Conservation (phyloP, 2,888 invertebrate species). For the Mechanitis messenoides region DNA sequence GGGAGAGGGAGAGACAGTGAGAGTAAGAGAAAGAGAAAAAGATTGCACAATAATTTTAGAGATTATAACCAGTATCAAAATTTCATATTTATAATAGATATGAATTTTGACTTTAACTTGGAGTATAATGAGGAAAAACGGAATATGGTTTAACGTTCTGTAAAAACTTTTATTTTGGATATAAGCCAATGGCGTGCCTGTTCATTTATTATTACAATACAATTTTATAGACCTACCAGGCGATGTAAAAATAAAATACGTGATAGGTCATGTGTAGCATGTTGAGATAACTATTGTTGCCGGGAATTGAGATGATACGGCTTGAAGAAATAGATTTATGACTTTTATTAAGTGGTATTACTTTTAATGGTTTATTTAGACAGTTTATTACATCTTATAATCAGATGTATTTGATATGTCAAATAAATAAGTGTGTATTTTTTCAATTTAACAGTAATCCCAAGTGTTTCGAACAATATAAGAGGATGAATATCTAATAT, state of each 20-base stretch:
- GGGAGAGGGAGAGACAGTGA: no score
- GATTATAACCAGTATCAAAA: no score
- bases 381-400: neutral
- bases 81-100: no score
- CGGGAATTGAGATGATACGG: conserved; percentile 7
- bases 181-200: conserved; percentile 44
- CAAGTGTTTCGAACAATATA: no score
- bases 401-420: no score
- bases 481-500: no score
- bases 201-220: conserved; percentile 59
- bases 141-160: conserved; percentile 33
- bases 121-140: conserved; percentile 30
- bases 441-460: no score
- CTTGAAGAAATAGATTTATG: conserved; percentile 6
- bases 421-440: no score
- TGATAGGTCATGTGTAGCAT: conserved; percentile 36
- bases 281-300: conserved; percentile 31
- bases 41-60: no score
- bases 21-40: no score
- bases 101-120: conserved; percentile 16
- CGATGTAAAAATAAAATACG: conserved; percentile 49
- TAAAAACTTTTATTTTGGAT: conserved; percentile 46
- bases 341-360: neutral
- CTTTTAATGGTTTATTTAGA: neutral
- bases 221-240: conserved; percentile 51